Percentiles rank a stretch among this genome's conserved stretches.
phyloP scores from a whole-genome alignment of 2,113 vertebrate genomes.

The Orientallactaga bullata region DNA sequence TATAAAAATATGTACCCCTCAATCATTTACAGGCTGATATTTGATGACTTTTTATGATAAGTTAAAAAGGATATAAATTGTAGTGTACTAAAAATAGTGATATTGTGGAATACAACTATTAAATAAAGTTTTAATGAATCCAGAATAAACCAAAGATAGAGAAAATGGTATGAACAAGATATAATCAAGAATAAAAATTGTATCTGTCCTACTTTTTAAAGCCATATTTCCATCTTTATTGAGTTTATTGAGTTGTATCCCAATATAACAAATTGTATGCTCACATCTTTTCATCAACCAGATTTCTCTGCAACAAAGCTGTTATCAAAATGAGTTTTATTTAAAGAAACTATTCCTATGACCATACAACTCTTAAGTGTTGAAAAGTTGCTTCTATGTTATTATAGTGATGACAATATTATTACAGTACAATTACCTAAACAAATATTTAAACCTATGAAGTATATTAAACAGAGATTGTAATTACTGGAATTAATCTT shows the following conservation, averaged over 20 bases:
- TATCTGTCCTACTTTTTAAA: not conserved
- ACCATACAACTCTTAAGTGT: not conserved
- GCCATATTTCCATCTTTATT: not conserved
- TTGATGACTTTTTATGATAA: not conserved
- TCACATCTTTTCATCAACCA: conserved; percentile 6
- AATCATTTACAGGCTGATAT: not conserved
- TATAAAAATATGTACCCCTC: not conserved
- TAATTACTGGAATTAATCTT: conserved; percentile 2
- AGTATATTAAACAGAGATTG: conserved; percentile 18
- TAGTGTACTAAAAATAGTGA: not conserved
- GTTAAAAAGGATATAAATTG: not conserved
- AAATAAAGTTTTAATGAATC: not conserved
- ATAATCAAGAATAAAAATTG: not conserved
- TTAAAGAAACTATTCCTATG: not conserved
- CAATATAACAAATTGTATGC: conserved; percentile 19
- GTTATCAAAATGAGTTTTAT: not conserved
- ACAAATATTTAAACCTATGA: not conserved
- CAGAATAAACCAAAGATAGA: conserved; percentile 2
- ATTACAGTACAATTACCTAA: not conserved
- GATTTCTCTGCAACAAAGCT: conserved; percentile 13
- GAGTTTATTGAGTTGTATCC: conserved; percentile 20
- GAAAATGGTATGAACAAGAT: not conserved
- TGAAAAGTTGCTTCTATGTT: not conserved
- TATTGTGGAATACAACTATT: conserved; percentile 36
- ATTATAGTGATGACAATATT: conserved; percentile 14